Evolutionary conservation across 2,888 invertebrate species (phyloP), one percentile per base, ranked within the genome.

Genomic region (Ariolimax columbianus): DNA sequence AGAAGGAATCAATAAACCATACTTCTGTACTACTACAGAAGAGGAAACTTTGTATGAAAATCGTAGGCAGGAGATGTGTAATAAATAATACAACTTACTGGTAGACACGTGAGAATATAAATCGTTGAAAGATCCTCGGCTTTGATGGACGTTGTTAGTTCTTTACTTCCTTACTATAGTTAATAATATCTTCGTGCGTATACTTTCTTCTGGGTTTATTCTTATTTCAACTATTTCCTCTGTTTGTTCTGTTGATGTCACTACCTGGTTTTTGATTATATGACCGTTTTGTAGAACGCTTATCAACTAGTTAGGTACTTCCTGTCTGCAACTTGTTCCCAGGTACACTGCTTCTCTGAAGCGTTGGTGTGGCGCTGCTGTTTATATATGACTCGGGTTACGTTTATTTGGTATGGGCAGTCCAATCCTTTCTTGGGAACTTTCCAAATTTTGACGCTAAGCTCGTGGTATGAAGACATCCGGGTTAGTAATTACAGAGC

Each of bases 401-500:
- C n/a, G 43, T 26, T 73, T 26, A 43, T 73, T 73, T 43, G 11
- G n/a, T 11, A 47, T 47, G 9, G 1, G 23, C 40, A 19, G 14
- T 4, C 70, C 70, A 40, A 43, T 7, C 73, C 47, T 73, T 72
- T 73, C 43, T 73, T 30, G 30, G 43, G n/a, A n/a, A 43, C 26
- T n/a, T 73, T 43, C 6, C 43, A n/a, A 73, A 43, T 3, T 26
- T 73, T 11, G 73, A 2, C 43, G 11, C 47, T 73, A 43, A 73
- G 43, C 73, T 73, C 73, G 14, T 6, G 73, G 43, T 26, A 43
- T 73, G 43, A 73, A 73, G 73, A 73, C 73, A 73, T 73, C 73
- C 73, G 73, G 73, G 11, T 43, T 1, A n/a, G 0, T 40, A 47
- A 43, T 30, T 43, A 47, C n/a, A 73, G 73, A n/a, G 43, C 43